Conservation (phyloP, 92 coral and sea anemone species). For the Parazoanthus swiftii region DNA sequence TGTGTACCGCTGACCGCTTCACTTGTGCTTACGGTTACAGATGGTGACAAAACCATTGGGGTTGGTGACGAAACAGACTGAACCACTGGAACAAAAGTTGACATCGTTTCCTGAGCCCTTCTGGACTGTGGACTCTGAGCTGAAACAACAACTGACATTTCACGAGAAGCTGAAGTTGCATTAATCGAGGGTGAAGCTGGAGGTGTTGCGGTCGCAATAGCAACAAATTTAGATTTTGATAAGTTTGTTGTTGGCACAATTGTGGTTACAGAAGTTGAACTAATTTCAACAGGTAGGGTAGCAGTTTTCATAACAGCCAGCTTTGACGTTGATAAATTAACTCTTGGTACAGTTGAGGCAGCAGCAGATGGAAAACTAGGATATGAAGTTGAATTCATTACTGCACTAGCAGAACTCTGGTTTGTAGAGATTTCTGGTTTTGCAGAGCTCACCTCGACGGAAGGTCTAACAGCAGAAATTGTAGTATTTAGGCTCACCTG, state of each 20-base stretch:
- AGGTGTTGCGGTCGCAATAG: not conserved
- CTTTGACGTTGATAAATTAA: not conserved
- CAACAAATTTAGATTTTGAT: not conserved
- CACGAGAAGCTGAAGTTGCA: not conserved
- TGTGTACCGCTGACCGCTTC: not conserved
- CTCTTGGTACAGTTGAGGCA: not conserved
- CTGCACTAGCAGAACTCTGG: not conserved
- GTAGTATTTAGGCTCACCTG: not conserved
- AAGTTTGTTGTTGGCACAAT: not conserved
- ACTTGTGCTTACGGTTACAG: not conserved
- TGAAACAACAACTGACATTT: not conserved
- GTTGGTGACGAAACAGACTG: not conserved
- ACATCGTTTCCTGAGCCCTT: not conserved
- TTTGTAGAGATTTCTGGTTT: not conserved
- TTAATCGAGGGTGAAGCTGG: not conserved
- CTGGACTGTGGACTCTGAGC: conserved; percentile 6
- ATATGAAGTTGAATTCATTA: not conserved
- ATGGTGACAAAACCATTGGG: not conserved
- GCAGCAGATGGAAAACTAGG: not conserved
- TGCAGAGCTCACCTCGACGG: not conserved
- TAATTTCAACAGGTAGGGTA: not conserved
- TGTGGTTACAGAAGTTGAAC: not conserved
- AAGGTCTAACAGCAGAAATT: not conserved
- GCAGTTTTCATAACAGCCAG: not conserved
- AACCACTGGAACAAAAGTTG: conserved; percentile 4